These are phyloP conservation scores for Pectinophora gossypiella DNA, from an alignment of 1,140 invertebrate genomes.

Conservation along the genomic window DNA sequence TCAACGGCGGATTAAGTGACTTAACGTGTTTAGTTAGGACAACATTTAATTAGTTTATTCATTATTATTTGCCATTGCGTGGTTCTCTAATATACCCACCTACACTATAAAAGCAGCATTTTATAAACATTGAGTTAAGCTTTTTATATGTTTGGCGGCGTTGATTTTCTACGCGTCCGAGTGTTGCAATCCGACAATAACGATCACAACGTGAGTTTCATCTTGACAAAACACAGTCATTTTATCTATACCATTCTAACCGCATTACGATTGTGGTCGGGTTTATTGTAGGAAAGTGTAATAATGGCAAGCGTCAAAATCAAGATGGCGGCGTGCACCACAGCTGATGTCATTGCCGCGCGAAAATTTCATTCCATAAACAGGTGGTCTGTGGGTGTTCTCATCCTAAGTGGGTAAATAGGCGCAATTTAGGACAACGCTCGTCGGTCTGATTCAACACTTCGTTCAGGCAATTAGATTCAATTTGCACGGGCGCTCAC, in stretches of 20 bases:
- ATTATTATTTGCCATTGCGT: not conserved
- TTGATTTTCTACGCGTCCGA: not conserved
- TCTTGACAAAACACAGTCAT: not conserved
- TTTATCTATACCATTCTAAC: not conserved
- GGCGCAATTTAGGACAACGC: conserved; percentile 62
- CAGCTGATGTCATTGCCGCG: conserved; percentile 30
- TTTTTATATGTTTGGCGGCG: not conserved
- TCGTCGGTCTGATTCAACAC: conserved; percentile 67
- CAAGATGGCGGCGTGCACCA: not conserved
- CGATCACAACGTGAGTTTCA: no score
- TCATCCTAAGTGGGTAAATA: conserved; percentile 66
- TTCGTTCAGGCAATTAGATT: conserved; percentile 71
- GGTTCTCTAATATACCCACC: not conserved
- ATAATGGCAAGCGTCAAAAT: not conserved
- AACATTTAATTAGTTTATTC: conserved; percentile 6
- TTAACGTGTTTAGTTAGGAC: conserved; percentile 10
- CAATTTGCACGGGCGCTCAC: conserved; percentile 55
- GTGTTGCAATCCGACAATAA: not conserved
- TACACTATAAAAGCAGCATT: not conserved
- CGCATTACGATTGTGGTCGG: no score
- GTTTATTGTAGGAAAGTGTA: not conserved
- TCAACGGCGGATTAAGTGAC: conserved; percentile 13
- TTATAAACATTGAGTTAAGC: not conserved
- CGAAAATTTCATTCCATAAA: conserved; percentile 38
- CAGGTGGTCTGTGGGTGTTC: conserved; percentile 61